These are phyloP conservation scores for Otis tarda DNA, from an alignment of 2,113 vertebrate species.

Conservation along the genomic window DNA sequence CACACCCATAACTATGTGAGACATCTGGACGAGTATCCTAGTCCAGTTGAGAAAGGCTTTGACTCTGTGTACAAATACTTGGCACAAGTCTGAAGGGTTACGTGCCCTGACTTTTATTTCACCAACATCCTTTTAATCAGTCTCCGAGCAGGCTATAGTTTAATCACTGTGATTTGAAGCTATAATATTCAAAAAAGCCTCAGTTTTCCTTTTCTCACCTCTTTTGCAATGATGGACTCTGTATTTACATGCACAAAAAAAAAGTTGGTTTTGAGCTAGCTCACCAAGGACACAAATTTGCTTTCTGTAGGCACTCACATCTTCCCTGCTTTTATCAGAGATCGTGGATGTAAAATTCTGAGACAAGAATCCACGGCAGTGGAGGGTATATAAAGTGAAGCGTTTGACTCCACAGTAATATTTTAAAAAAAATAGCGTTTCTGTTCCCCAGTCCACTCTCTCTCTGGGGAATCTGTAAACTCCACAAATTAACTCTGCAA, in stretches of 20 bases:
- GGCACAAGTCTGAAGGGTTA: background rate
- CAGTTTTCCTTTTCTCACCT: background rate
- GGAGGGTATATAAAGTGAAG: background rate
- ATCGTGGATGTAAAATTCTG: background rate
- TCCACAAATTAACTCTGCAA: background rate
- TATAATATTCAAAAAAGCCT: background rate
- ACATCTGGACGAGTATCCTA: background rate
- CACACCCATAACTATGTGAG: background rate
- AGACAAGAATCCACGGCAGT: background rate
- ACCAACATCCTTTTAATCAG: background rate
- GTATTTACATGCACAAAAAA: background rate
- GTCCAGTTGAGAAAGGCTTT: background rate
- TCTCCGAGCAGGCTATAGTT: background rate
- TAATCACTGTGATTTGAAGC: background rate
- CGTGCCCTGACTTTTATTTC: background rate
- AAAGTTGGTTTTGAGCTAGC: background rate
- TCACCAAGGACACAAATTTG: background rate
- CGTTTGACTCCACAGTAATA: background rate
- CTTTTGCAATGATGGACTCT: background rate
- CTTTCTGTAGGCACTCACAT: background rate
- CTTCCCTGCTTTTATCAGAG: background rate
- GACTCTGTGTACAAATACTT: background rate
- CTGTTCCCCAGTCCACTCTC: background rate
- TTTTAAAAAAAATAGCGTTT: background rate
- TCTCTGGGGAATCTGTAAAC: background rate